Conservation (phyloP, 2,113 vertebrate genomes). For the Onychostoma macrolepis region DNA sequence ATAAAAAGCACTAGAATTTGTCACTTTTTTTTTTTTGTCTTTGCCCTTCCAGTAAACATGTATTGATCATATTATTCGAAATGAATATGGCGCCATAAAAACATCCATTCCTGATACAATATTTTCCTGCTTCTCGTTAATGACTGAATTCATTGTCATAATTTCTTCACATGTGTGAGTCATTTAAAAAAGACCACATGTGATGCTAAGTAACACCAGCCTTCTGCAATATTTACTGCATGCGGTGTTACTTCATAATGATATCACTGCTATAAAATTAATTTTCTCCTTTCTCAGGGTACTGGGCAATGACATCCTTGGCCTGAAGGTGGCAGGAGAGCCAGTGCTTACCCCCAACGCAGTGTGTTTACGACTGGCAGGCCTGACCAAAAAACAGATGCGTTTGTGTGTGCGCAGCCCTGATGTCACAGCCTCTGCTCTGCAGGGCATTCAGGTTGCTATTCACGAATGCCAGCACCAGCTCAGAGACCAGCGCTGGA, state of each 20-base stretch:
- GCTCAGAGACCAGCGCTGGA: conserved; percentile 89
- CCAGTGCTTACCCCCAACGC: conserved; percentile 88
- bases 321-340: conserved; percentile 87
- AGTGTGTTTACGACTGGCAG: conserved; percentile 83
- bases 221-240: conserved; percentile 24
- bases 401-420: conserved; percentile 87
- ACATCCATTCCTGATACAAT: conserved; percentile 2
- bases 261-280: conserved; percentile 30
- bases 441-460: conserved; percentile 91
- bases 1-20: background rate
- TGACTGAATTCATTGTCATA: conserved; percentile 29
- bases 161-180: conserved; percentile 23
- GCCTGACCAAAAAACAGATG: conserved; percentile 88
- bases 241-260: conserved; percentile 28
- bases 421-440: conserved; percentile 88
- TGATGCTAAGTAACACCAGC: conserved; percentile 24
- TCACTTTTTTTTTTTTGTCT: background rate
- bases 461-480: conserved; percentile 92
- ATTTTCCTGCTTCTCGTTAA: conserved; percentile 21
- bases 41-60: background rate
- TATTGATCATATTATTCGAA: background rate
- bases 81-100: conserved; percentile 9
- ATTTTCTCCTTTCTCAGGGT: conserved; percentile 71
- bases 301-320: conserved; percentile 87
- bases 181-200: conserved; percentile 35